Conservation (phyloP, 1,140 invertebrate genomes). For the Galleria mellonella region DNA sequence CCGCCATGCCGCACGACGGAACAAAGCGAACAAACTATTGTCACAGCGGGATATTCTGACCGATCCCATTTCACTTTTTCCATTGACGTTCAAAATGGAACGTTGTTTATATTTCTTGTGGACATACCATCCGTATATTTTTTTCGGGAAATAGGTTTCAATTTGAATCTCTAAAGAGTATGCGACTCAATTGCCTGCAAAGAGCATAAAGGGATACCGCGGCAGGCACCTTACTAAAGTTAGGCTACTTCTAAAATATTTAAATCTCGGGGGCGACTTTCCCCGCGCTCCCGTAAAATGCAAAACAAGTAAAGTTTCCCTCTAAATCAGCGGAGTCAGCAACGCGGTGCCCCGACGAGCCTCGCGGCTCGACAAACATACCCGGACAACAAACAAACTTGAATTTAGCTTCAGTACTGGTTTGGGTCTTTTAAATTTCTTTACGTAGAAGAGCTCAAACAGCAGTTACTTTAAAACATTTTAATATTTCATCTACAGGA, state of each 20-base stretch:
- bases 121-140: too few species aligned
- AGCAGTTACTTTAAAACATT: constrained; percentile 4
- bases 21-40: constrained; percentile 42
- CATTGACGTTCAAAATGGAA: constrained; percentile 1
- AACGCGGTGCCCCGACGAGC: constrained; percentile 21
- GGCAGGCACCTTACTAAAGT: constrained; percentile 38
- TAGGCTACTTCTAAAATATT: constrained; percentile 59
- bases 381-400: constrained; percentile 48
- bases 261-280: constrained; percentile 57
- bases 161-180: constrained; percentile 18
- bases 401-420: constrained; percentile 25
- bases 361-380: constrained; percentile 29
- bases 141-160: constrained; percentile 8
- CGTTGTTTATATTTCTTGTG: too few species aligned
- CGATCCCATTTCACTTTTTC: constrained; percentile 12
- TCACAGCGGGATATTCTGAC: constrained; percentile 25
- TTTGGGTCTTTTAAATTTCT: constrained; percentile 12
- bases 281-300: constrained; percentile 49
- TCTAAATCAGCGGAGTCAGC: constrained; percentile 53
- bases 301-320: constrained; percentile 63
- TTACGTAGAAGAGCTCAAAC: constrained; percentile 1
- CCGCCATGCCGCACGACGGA: constrained; percentile 2
- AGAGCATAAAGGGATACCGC: constrained; percentile 39
- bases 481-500: constrained; percentile 3
- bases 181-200: constrained; percentile 29